Evolutionary conservation across 2,888 invertebrate genomes (phyloP), one percentile per base, ranked within the genome.

Genomic region (Beris morrisii): DNA sequence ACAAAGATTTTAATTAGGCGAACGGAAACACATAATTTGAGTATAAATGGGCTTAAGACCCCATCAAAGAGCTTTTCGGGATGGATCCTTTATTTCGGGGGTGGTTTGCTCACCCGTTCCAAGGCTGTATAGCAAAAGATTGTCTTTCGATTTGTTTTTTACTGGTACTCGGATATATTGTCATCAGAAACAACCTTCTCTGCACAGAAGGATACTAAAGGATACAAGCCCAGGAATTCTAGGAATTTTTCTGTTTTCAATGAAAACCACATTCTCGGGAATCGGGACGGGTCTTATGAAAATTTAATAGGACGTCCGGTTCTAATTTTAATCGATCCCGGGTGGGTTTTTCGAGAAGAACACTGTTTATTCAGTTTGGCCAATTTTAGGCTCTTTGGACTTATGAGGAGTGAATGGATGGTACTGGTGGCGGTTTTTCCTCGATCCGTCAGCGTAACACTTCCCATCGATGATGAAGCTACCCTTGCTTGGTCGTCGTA

Each of bases 1-100:
- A 58, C 67, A 67, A 59, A 52, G 67, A 64, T 67, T 67, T 67
- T 67, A 67, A 67, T 67, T 67, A 67, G 64, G 58, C 54, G 58
- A 46, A 64, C 54, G 57, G 59, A 59, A 67, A 64, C 55, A 58
- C 52, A 58, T 58, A 64, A 58, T 67, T 67, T 67, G 48, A 58
- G 64, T 54, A 67, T 54, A 67, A 67, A 64, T 58, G 59, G 64
- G 67, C 64, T 64, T 67, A 67, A 15, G 44, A 44, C 46, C 54
- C 57, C 67, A 67, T 63, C 63, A 59, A 67, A 55, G 46, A 48
- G 64, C 46, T 64, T 67, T 64, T 52, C 46, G 38, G 31, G 52
- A 52, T 63, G 31, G 57, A 52, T 63, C 64, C 44, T 30, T 22
- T 46, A 30, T 48, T 55, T 48, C 12, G 48, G 44, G 13, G n/a